Base-by-base conservation (phyloP, 2,888 invertebrate genomes). In the Agrochola lota region DNA sequence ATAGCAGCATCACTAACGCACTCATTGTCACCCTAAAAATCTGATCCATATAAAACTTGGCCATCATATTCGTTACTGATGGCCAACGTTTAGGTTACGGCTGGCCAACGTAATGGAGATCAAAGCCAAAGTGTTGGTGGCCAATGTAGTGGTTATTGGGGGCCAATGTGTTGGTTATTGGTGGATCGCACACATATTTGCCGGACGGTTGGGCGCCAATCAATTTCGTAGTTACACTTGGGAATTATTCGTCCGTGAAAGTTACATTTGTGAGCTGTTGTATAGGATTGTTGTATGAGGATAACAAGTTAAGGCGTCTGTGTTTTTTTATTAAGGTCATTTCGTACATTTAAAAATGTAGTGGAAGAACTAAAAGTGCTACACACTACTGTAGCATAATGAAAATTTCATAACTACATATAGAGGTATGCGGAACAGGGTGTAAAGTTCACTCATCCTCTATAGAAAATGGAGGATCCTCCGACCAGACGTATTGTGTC, bases 141-240 rank as follows among this genome's bases (percentile, higher is more conserved):
- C 12, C 46, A 46, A 46, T 46, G 46, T n/a, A 49, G 66, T 66
- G 78, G 76, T 3, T 57, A 78, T 30, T 63, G 30, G 30, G 2
- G 30, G 30, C 35, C 30, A 46, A n/a, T 52, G 52, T 20, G n/a
- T 30, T 20, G 46, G 49, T 59, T 49, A 52, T 70, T 59, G 20
- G 17, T 26, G 26, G 26, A 63, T 43, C 30, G 43, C 49, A 74
- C 69, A 64, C 63, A 69, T 69, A 83, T 78, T 78, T 64, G 23
- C 46, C 59, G 78, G 68, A 15, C 23, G 57, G 57, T 68, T 68
- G 40, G 67, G n/a, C 62, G n/a, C 20, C 40, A 75, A 75, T 81
- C 62, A 81, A 68, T 81, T 68, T 81, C n/a, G 49, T 43, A 49
- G 62, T 63, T 74, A 35, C 57, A 52, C 17, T 26, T 26, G 9